These are phyloP conservation scores for Cydia strobilella DNA, from an alignment of 1,140 invertebrate genomes.

Conservation along the genomic window DNA sequence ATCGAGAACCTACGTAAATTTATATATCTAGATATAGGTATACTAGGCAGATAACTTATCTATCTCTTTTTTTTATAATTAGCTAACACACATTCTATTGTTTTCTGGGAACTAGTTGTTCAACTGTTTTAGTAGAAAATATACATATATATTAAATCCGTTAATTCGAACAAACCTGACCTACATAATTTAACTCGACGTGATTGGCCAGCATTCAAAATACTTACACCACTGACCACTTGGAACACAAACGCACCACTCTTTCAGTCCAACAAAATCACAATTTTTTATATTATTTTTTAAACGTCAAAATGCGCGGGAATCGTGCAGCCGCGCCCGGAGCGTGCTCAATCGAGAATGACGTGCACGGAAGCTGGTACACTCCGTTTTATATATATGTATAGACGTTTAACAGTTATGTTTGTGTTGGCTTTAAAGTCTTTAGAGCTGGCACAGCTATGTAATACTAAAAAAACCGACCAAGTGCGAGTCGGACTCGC, in stretches of 20 bases:
- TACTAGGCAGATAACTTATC: background rate
- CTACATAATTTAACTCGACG: constrained; percentile 46
- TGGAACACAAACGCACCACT: constrained; percentile 45
- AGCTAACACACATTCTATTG: background rate
- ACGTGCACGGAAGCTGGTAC: constrained; percentile 66
- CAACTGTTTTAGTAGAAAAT: constrained; percentile 25
- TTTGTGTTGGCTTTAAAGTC: constrained; percentile 54
- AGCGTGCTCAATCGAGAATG: constrained; percentile 62
- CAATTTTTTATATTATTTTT: constrained; percentile 42
- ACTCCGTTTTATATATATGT: constrained; percentile 69
- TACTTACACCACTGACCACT: constrained; percentile 45
- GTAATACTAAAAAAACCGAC: constrained; percentile 4
- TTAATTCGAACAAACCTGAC: constrained; percentile 51
- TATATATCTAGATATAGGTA: background rate
- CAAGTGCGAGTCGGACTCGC: too few relatives aligned
- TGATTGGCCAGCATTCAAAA: constrained; percentile 45
- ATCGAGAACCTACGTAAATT: background rate
- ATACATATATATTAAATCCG: constrained; percentile 38
- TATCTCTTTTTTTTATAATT: background rate
- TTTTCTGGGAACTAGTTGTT: background rate
- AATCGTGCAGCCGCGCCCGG: constrained; percentile 57
- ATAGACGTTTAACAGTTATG: constrained; percentile 73
- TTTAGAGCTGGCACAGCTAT: constrained; percentile 47
- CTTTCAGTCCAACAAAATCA: constrained; percentile 52
- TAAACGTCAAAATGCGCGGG: constrained; percentile 57